phyloP scores from a whole-genome alignment of 2,113 vertebrate species.

The Otis tarda region DNA sequence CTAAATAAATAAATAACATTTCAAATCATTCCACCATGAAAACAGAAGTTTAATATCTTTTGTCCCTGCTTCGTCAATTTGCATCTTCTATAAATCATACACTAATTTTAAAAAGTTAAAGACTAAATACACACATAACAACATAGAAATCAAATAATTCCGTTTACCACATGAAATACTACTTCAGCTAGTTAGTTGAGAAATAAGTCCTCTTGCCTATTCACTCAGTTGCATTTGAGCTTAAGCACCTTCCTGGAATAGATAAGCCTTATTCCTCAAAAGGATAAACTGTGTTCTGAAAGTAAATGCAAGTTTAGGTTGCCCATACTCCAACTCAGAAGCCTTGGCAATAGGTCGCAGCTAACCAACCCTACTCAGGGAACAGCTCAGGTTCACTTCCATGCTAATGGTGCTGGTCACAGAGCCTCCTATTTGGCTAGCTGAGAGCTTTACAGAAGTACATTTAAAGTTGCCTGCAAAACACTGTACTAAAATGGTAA shows the following conservation, averaged over 20 bases:
- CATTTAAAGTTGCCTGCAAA: neutral
- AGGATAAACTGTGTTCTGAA: neutral
- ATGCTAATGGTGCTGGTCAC: neutral
- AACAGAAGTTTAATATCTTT: neutral
- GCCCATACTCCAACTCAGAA: neutral
- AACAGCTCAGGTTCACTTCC: neutral
- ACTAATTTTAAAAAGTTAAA: neutral
- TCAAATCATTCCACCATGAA: neutral
- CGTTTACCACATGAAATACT: neutral
- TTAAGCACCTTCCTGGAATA: neutral
- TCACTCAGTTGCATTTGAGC: neutral
- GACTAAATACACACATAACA: neutral
- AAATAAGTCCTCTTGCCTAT: neutral
- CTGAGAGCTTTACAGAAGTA: neutral
- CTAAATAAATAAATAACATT: neutral
- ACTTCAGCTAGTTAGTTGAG: neutral
- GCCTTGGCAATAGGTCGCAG: neutral
- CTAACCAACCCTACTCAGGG: fast-evolving
- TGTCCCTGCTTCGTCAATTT: neutral
- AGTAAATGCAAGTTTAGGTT: neutral
- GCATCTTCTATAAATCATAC: neutral
- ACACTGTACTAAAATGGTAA: neutral
- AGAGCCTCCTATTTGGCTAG: neutral
- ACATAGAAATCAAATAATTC: neutral
- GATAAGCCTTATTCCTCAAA: neutral